These are phyloP conservation scores for Orthosia gothica DNA, from an alignment of 2,888 invertebrate genomes.

Conservation along the genomic window DNA sequence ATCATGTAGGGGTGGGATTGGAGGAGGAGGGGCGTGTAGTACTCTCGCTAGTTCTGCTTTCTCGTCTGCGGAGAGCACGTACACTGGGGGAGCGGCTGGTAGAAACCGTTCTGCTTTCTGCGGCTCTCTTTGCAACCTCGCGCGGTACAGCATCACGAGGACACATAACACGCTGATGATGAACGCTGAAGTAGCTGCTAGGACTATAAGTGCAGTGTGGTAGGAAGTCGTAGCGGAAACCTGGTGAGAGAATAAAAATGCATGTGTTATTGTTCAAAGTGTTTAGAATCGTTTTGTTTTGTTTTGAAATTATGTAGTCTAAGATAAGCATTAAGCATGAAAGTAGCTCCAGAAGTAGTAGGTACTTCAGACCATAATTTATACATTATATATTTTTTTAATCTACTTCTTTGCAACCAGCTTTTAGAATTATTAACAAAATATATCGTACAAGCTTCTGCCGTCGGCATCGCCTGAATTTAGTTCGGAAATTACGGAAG, in stretches of 20 bases:
- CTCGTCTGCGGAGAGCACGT: constrained; percentile 93
- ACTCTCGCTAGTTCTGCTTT: constrained; percentile 90
- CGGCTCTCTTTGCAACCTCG: constrained; percentile 88
- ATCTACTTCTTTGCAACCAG: too few relatives aligned
- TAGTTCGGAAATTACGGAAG: too few relatives aligned
- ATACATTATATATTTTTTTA: too few relatives aligned
- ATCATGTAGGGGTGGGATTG: constrained; percentile 77
- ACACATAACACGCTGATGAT: constrained; percentile 95
- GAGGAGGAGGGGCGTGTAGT: constrained; percentile 83
- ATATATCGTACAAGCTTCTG: too few relatives aligned
- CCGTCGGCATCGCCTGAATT: too few relatives aligned
- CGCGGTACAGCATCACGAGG: constrained; percentile 94
- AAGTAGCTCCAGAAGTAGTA: too few relatives aligned
- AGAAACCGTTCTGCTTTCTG: constrained; percentile 92
- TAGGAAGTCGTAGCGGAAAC: constrained; percentile 93
- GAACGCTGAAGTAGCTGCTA: constrained; percentile 95
- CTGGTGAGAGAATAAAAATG: constrained; percentile 68
- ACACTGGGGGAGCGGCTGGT: constrained; percentile 93
- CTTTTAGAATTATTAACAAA: too few relatives aligned
- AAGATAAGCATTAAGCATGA: not conserved
- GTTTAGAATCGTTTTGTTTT: not conserved
- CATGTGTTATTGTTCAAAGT: not conserved
- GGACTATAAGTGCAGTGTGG: constrained; percentile 95
- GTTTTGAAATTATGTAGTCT: not conserved
- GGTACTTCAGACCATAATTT: too few relatives aligned